Evolutionary conservation across 2,113 vertebrate species (phyloP), one percentile per base, ranked within the genome.

Genomic region (Tetrao urogallus): DNA sequence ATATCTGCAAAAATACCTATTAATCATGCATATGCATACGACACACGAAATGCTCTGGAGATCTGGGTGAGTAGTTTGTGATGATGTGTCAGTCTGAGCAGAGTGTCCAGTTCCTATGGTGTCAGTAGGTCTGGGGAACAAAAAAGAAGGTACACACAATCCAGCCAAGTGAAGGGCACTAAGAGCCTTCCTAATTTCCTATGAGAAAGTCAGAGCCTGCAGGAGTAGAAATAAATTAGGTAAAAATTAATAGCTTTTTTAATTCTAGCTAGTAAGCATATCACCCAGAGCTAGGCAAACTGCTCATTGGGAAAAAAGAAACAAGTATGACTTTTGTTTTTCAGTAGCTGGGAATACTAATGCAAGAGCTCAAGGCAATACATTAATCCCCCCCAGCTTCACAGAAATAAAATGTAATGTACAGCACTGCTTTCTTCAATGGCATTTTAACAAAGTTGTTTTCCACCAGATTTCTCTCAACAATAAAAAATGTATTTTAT

Each of bases 221-320:
- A 72, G 66, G n/a, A 11, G 14, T 25, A 88, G 58, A 89, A 94
- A 96, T 77, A 96, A 93, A 95, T 96, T 90, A 82, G 71, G 74
- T 76, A 87, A 93, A 97, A 94, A 97, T 95, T 86, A 96, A 93
- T 96, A 93, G 54, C 45, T 67, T 95, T 96, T 93, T 50, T 3
- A 91, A 93, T 93, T 96, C 79, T 89, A 84, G 88, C 91, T 90
- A 95, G 67, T 88, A 91, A 95, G 45, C 45, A 64, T 94, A 94
- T 90, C 64, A 95, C 95, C 69, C 82, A 79, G 69, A 96, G 86
- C 64, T 64, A 77, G 34, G 66, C 34, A 88, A 85, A 58, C 18
- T 4, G 5, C n/a, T 90, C 58, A 38, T 20, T 56, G 74, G 77
- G 21, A 6, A 58, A 57, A 47, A 16, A 63, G 43, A 40, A 47